Base-by-base conservation (phyloP, 2,113 vertebrate species). In the Fulica atra region DNA sequence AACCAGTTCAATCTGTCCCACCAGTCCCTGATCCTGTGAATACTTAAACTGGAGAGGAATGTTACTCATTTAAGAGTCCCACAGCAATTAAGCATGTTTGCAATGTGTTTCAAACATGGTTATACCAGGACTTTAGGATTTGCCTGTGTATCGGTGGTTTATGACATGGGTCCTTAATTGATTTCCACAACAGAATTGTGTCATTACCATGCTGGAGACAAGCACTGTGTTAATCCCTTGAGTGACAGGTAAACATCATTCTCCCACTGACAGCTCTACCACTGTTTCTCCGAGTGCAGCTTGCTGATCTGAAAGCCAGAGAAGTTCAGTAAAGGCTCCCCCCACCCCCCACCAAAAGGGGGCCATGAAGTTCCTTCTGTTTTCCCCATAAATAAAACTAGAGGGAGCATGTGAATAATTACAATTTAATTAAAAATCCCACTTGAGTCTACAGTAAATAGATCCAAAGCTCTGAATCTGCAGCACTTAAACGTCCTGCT, bases 31-130 rank as follows among this genome's bases (percentile, higher is more conserved):
- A 80, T 73, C 46, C 60, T 60, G 64, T 61, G 86, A 84, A 64
- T 68, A 61, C 68, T 95, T 95, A 87, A 84, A 56, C 74, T 92
- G 51, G 7, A 83, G 85, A 80, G 85, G 72, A 88, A 83, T 29
- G 80, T 74, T 78, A 57, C 26, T 84, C 18, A 54, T 90, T 83
- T 81, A 86, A 90, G 33, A 68, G 48, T 48, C 71, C 69, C 64
- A 70, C 88, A 93, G 71, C 60, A 77, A 36, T 59, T 70, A 29
- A 70, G 18, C 35, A 9, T 44, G 60, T 81, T 94, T 78, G 33
- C 69, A 86, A 13, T 5, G 38, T 66, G 51, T 86, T 74, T 88
- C 46, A 70, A 66, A 35, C 13, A 20, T 28, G 56, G 68, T 33
- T 83, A 8, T 33, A 63, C 40, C 36, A 19, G 10, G 15, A 53